phyloP scores from a whole-genome alignment of 2,797 vertebrate genomes.

The Streptopelia turtur region DNA sequence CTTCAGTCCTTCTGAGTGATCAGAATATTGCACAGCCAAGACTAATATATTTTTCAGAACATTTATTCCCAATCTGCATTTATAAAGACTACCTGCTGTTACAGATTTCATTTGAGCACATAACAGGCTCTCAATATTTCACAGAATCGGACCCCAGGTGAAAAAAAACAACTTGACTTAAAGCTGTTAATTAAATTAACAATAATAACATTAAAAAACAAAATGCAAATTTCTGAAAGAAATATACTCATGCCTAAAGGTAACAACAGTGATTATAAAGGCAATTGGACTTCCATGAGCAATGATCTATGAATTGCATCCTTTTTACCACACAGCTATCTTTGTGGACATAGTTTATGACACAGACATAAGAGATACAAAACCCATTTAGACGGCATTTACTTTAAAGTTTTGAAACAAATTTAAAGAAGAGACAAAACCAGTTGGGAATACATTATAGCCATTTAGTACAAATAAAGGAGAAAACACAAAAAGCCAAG shows the following conservation, averaged over 20 bases:
- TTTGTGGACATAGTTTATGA: not conserved
- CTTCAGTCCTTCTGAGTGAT: not conserved
- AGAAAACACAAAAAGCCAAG: not conserved
- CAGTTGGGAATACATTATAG: not conserved
- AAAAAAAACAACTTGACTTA: slow-evolving; percentile 9
- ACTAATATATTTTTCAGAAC: not conserved
- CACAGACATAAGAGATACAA: not conserved
- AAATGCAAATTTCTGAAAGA: slow-evolving; percentile 18
- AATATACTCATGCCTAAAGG: slow-evolving; percentile 39
- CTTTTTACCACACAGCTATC: not conserved
- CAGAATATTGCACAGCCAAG: not conserved
- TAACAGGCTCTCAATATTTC: not conserved
- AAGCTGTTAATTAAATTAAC: slow-evolving; percentile 57
- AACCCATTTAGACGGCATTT: not conserved
- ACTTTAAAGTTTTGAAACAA: not conserved
- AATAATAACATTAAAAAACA: slow-evolving; percentile 23
- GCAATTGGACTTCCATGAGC: not conserved
- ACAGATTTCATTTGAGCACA: not conserved
- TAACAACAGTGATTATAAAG: slow-evolving; percentile 18
- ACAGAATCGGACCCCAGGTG: not conserved
- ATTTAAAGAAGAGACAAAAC: not conserved
- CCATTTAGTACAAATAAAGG: not conserved
- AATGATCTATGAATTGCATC: not conserved
- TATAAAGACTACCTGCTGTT: not conserved
- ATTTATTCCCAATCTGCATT: not conserved